Evolutionary conservation across 1,140 invertebrate species (phyloP).

Genomic region (Riptortus pedestris): DNA sequence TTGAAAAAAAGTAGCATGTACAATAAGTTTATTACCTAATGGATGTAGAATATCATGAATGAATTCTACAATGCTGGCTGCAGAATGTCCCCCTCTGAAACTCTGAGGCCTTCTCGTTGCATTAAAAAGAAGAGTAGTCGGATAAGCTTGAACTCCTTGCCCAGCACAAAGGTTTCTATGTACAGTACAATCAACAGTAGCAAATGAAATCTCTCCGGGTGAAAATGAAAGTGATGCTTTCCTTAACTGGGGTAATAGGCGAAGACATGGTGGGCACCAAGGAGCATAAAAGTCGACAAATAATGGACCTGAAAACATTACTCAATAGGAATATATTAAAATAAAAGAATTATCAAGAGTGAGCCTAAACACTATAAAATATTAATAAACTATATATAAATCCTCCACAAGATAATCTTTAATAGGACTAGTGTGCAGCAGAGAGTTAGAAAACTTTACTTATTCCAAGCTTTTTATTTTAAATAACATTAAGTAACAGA

Average conservation of each 20-base stretch:
- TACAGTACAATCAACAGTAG: conserved; percentile 50
- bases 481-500: too few species aligned
- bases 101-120: conserved; percentile 43
- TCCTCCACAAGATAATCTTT: too few species aligned
- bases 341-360: neutral
- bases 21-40: conserved; percentile 2
- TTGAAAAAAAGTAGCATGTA: too few species aligned
- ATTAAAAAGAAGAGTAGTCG: conserved; percentile 63
- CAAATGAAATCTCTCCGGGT: conserved; percentile 47
- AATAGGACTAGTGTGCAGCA: too few species aligned
- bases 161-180: conserved; percentile 45
- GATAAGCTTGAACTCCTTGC: conserved; percentile 59
- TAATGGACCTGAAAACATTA: conserved; percentile 45
- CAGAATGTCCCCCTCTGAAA: conserved; percentile 51
- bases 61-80: conserved; percentile 54
- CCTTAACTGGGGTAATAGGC: conserved; percentile 58
- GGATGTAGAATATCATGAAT: conserved; percentile 48
- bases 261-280: conserved; percentile 74
- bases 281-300: conserved; percentile 73
- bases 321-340: conserved; percentile 17
- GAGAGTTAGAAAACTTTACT: too few species aligned
- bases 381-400: too few species aligned
- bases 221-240: conserved; percentile 50
- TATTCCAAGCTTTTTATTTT: too few species aligned
- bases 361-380: neutral